Evolutionary conservation across 2,113 vertebrate genomes (phyloP), one percentile per base, ranked within the genome.

Genomic region (Pomatorhinus ruficollis): DNA sequence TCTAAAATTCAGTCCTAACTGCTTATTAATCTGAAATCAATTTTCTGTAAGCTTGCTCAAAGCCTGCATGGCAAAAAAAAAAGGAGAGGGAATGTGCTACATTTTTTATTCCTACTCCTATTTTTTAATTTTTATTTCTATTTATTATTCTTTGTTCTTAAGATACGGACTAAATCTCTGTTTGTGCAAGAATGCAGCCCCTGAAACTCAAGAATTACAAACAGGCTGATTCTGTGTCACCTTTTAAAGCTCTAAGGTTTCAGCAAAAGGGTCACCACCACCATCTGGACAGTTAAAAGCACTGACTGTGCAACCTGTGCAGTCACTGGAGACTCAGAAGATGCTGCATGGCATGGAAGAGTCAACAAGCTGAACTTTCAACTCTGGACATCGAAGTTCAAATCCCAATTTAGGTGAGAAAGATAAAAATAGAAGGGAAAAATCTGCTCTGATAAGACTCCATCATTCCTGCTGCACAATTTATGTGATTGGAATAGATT

Each of bases 361-460:
- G 56, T 31, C 94, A 93, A 49, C 44, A 18, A 1, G 42, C 28
- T 82, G 44, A 95, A 93, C 96, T 93, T 79, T 93, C 83, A 93
- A 71, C 95, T 84, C 92, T 42, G 61, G 44, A 75, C 72, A 81
- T 57, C 8, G 2, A 92, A 96, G 90, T 92, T 96, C 83, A 90
- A 71, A 71, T 84, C 86, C 86, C 56, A 84, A 96, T 95, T 97
- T 95, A 94, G 95, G 95, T 61, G 65, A 81, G 85, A 89, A 90
- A 93, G 93, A 93, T 61, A 95, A 96, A 97, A 96, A 93, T 95
- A 95, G 96, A 96, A 89, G 88, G 83, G 74, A 61, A 93, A 92
- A 93, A 86, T 74, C 74, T 85, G 86, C 87, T 83, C 93, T 80
- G 92, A 82, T 95, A 95, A 89, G 87, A 50, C 49, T 83, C 81